Conservation (phyloP, 2,888 invertebrate species). For the Nomada ruficornis region DNA sequence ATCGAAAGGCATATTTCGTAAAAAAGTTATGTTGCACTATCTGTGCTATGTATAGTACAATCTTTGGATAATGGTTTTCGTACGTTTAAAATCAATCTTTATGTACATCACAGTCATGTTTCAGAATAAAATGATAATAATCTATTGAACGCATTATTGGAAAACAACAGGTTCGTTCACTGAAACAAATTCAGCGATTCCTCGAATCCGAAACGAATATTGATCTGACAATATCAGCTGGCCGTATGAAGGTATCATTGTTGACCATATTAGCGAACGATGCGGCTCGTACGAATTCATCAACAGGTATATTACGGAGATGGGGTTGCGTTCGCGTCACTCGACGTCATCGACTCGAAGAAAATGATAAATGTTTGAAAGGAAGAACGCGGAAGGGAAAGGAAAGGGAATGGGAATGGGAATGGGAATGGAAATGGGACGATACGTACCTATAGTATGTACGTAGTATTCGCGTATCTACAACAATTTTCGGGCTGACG, state of each 20-base stretch:
- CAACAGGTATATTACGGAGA: too few species aligned
- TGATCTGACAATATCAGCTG: neutral
- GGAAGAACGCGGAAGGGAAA: too few species aligned
- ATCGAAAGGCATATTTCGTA: slow-evolving; percentile 47
- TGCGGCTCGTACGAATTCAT: neutral
- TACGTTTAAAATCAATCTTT: slow-evolving; percentile 51
- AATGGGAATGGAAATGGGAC: too few species aligned
- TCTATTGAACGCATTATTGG: slow-evolving; percentile 5
- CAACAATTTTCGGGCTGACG: too few species aligned
- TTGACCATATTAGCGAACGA: neutral
- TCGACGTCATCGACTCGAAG: too few species aligned
- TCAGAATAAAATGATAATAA: slow-evolving; percentile 24
- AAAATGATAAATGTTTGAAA: too few species aligned
- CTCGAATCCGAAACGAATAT: neutral
- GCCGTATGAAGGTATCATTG: neutral
- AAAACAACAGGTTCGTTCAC: slow-evolving; percentile 13
- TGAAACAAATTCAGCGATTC: slow-evolving; percentile 4
- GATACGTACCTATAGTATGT: too few species aligned
- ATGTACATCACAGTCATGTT: slow-evolving; percentile 44
- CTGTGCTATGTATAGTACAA: slow-evolving; percentile 59
- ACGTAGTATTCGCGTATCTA: too few species aligned
- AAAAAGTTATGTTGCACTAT: slow-evolving; percentile 51
- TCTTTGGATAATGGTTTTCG: slow-evolving; percentile 59
- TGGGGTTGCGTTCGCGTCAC: too few species aligned
- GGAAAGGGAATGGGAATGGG: too few species aligned